These are phyloP conservation scores for Eupithecia abbreviata DNA, from an alignment of 2,888 invertebrate genomes.

Conservation along the genomic window DNA sequence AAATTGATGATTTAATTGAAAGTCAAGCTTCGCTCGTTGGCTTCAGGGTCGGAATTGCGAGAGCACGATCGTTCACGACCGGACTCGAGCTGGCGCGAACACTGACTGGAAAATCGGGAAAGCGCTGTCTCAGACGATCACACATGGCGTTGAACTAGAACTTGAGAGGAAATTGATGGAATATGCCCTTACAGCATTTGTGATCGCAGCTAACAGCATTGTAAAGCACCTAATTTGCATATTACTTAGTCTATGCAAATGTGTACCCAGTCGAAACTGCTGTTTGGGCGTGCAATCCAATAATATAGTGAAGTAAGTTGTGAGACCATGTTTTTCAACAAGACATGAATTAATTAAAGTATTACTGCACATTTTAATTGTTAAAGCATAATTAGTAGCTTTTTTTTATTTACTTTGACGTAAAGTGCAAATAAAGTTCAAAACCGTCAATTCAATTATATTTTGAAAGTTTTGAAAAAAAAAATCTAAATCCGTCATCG, in stretches of 20 bases:
- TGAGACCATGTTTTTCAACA: not conserved
- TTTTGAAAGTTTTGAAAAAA: too few relatives aligned
- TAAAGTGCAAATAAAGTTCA: too few relatives aligned
- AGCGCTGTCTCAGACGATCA: conserved; percentile 52
- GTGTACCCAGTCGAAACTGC: not conserved
- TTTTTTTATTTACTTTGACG: too few relatives aligned
- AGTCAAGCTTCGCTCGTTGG: conserved; percentile 10
- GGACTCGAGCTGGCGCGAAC: conserved; percentile 56
- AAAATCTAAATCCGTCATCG: too few relatives aligned
- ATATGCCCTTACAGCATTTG: not conserved
- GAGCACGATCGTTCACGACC: conserved; percentile 48
- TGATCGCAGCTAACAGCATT: too few relatives aligned
- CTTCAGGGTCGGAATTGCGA: not conserved
- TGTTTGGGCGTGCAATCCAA: not conserved
- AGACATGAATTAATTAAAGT: not conserved
- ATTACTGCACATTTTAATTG: not conserved
- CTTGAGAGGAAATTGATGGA: conserved; percentile 8
- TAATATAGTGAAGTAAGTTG: not conserved
- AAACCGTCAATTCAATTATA: too few relatives aligned
- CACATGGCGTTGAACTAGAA: conserved; percentile 23
- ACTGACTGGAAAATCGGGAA: conserved; percentile 62
- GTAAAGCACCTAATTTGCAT: not conserved
- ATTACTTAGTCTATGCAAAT: not conserved
- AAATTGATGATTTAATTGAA: not conserved
- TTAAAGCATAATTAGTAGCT: too few relatives aligned